These are phyloP conservation scores for Apis laboriosa DNA, from an alignment of 1,140 invertebrate species.

Conservation along the genomic window DNA sequence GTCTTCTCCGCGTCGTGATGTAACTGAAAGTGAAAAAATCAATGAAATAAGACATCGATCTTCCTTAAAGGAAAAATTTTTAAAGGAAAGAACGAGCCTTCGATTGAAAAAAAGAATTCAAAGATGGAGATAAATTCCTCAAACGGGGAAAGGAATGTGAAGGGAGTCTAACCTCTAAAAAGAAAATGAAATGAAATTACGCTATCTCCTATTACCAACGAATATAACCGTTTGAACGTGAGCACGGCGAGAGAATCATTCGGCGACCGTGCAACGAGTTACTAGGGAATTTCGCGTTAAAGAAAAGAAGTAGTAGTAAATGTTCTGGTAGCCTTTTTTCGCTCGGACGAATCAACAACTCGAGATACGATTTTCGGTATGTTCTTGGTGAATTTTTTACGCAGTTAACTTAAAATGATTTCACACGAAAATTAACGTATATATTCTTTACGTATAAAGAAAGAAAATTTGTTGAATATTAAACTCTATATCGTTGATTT, in stretches of 20 bases:
- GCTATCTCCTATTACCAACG: constrained; percentile 32
- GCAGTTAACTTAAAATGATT: too few species aligned
- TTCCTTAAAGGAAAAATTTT: constrained; percentile 1
- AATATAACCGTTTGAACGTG: constrained; percentile 50
- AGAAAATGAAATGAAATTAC: constrained; percentile 58
- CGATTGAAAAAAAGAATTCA: neutral
- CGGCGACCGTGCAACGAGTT: constrained; percentile 51
- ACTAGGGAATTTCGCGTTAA: neutral
- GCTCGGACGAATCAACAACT: too few species aligned
- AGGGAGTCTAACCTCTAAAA: constrained; percentile 22
- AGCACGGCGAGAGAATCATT: constrained; percentile 42
- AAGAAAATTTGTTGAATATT: too few species aligned
- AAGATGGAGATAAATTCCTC: constrained; percentile 34
- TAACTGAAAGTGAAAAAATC: constrained; percentile 75
- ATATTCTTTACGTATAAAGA: too few species aligned
- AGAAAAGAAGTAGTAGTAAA: too few species aligned
- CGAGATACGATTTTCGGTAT: too few species aligned
- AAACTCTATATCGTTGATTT: too few species aligned
- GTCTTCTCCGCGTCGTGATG: constrained; percentile 91
- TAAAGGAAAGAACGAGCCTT: neutral
- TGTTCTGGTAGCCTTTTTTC: too few species aligned
- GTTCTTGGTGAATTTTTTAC: too few species aligned
- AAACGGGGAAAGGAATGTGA: constrained; percentile 40
- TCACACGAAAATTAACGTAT: too few species aligned
- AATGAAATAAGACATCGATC: too few species aligned